phyloP scores from a whole-genome alignment of 2,797 vertebrate species.

The Mormyrops attenuatus region DNA sequence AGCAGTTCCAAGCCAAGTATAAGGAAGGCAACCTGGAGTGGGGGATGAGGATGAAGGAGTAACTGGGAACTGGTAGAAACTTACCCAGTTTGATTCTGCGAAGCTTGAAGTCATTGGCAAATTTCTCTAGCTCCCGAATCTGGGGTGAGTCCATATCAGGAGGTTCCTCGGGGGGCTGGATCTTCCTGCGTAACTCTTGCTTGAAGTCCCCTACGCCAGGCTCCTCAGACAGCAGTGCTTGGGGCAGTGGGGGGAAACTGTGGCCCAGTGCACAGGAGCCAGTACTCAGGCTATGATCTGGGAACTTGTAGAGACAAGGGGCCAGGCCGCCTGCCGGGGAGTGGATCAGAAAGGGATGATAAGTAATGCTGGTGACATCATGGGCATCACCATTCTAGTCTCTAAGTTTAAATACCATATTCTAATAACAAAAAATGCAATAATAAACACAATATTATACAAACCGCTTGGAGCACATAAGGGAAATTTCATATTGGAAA shows the following conservation, averaged over 20 bases:
- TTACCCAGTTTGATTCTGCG: conserved; percentile 91
- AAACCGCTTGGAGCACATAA: background rate
- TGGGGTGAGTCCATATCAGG: conserved; percentile 90
- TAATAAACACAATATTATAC: background rate
- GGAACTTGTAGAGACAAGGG: conserved; percentile 92
- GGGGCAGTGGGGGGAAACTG: conserved; percentile 75
- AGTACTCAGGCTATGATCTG: conserved; percentile 75
- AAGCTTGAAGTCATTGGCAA: conserved; percentile 96
- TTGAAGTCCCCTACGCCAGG: conserved; percentile 71
- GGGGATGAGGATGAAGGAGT: background rate
- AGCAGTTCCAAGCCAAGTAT: background rate
- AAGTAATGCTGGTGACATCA: background rate
- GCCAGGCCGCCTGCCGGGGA: conserved; percentile 71
- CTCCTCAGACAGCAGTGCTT: conserved; percentile 81
- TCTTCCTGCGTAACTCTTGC: conserved; percentile 79
- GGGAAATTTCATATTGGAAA: background rate
- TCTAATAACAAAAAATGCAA: background rate
- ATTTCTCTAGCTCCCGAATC: conserved; percentile 94
- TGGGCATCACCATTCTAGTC: background rate
- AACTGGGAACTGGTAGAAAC: conserved; percentile 19
- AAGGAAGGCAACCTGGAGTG: background rate
- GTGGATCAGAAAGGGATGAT: background rate
- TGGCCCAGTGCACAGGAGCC: conserved; percentile 78
- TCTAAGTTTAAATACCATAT: background rate
- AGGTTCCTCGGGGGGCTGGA: conserved; percentile 73